A percentile compares a stretch with the other conserved stretches of the same genome.
Evolutionary conservation across 2,888 invertebrate species (phyloP).

Genomic region (Galeopsomyia nigrocyanea): DNA sequence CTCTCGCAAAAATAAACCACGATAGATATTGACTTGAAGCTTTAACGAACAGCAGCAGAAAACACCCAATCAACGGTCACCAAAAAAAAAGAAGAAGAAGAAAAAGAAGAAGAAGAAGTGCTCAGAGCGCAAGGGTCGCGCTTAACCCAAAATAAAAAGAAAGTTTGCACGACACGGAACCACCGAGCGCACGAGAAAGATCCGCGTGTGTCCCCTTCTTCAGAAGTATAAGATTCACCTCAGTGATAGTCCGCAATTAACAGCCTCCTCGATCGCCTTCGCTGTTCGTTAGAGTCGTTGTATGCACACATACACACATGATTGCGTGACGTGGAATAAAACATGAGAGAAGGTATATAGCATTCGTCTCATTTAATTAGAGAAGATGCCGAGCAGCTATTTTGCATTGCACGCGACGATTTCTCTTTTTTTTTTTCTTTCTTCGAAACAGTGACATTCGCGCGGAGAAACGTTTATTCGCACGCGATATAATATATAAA

Average conservation of each 20-base stretch:
- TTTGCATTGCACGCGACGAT: too few species aligned
- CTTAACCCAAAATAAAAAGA: not conserved
- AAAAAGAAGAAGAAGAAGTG: not conserved
- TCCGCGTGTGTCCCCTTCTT: too few species aligned
- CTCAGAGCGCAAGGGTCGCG: not conserved
- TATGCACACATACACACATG: too few species aligned
- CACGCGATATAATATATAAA: too few species aligned
- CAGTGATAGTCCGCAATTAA: constrained; percentile 43
- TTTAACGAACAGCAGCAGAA: too few species aligned
- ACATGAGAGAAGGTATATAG: constrained; percentile 24
- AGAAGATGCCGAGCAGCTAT: too few species aligned
- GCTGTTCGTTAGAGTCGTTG: not conserved
- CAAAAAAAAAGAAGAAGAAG: not conserved
- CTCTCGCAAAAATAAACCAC: too few species aligned
- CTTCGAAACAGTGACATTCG: too few species aligned
- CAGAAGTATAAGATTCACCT: constrained; percentile 16
- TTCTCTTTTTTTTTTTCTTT: too few species aligned
- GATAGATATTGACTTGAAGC: too few species aligned
- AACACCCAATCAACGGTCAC: not conserved
- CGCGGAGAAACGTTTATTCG: too few species aligned
- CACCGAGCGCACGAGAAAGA: not conserved
- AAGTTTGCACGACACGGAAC: not conserved
- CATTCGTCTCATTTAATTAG: too few species aligned
- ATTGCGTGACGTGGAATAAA: constrained; percentile 46
- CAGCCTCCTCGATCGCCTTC: not conserved